Evolutionary conservation across 2,113 vertebrate species (phyloP), one percentile per base, ranked within the genome.

Genomic region (Riparia riparia): DNA sequence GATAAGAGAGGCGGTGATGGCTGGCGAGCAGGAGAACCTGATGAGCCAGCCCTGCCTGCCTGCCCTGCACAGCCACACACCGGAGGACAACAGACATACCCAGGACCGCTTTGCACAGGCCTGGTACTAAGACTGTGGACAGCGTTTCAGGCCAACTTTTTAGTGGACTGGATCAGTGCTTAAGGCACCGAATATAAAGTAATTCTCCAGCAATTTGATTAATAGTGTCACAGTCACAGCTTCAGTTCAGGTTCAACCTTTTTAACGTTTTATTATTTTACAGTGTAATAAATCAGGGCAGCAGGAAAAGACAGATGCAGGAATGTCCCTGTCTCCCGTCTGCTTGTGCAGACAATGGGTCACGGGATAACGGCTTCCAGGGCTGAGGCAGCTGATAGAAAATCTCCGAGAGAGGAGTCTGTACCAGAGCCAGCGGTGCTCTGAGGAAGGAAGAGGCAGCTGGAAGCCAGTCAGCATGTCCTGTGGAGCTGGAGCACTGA

Each of bases 261-360:
- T 97, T 96, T 92, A 96, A 97, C 78, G 82, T 97, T 97, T 96
- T 96, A 97, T 97, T 96, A 97, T 97, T 97, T 97, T 96, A 96
- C 93, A 93, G 97, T 81, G 89, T 88, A 94, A 97, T 98, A 97
- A 94, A 95, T 97, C 97, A 97, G 94, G 77, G 90, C 58, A 60
- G 87, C 57, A 69, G 82, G 69, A 91, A 78, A 96, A 97, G 97
- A 95, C 89, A 90, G 92, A 94, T 76, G 74, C 44, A 87, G 50
- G 45, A 82, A 34, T 45, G 92, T 42, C 84, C 91, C 82, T 37
- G 83, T 94, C 70, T 49, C 34, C 85, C 15, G 60, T 66, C 72
- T 94, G 63, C 58, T 89, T 68, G 4, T 37, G 76, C 58, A 77
- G 90, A 94, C 95, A 81, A 44, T 29, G 85, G 90, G 95, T 86